Evolutionary conservation across 2,113 vertebrate species (phyloP), one percentile per base, ranked within the genome.

Genomic region (Leucopsar rothschildi): DNA sequence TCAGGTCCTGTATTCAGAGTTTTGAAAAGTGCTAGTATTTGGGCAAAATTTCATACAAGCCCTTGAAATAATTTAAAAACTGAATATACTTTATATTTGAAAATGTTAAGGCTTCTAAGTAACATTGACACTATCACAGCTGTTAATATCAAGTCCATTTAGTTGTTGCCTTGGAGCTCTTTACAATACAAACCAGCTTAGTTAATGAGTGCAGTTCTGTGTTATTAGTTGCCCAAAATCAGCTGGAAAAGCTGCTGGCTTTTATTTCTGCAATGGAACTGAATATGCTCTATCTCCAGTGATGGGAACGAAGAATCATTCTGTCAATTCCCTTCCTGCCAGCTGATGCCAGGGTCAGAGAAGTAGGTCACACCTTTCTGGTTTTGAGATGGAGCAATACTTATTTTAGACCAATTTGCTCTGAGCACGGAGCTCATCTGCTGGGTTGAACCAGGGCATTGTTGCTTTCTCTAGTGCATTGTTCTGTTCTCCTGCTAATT

Each of bases 391-490:
- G 92, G 88, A 97, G 93, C 82, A 95, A 96, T 95, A 92, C 79
- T 97, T 95, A 88, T 96, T 96, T 96, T 90, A 96, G 92, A 90
- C 82, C 95, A 96, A 96, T 96, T 96, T 96, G 75, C 88, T 97
- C 82, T 95, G 90, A 96, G 88, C 93, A 94, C n/a, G 11, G 92
- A 96, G 92, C 95, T 96, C 93, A 94, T 96, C 95, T 96, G 90
- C 92, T 95, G 92, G 90, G 93, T 95, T 92, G 94, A 97, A 92
- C 85, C 75, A 93, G 92, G 90, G 90, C 93, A 96, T 94, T 94
- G 95, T 96, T 93, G 94, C 93, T 94, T 96, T 97, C 94, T 96
- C 96, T 92, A 83, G 93, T 94, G 96, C 94, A 96, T 96, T 97
- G 96, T 97, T 96, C 94, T 92, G 90, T 63, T 94, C 93, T 95